Base-by-base conservation (phyloP, 2,797 vertebrate species). In the Crocidura indochinensis region DNA sequence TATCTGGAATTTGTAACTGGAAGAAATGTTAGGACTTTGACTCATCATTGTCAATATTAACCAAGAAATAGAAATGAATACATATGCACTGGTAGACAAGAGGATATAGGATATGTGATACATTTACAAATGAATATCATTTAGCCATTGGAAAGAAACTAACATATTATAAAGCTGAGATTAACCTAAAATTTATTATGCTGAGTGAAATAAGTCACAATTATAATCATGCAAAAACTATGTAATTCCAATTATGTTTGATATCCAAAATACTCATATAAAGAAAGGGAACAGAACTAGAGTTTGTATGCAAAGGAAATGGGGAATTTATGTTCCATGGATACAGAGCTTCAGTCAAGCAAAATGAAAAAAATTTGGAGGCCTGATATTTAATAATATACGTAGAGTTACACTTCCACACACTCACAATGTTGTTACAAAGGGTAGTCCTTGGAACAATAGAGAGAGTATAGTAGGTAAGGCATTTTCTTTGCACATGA, bases 301-400 rank as follows among this genome's bases (percentile, higher is more conserved):
- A 53, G 44, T 65, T 26, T 38, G n/a, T 26, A n/a, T 1, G 44
- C 24, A 17, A 17, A 24, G 26, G 44, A 71, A 78, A 49, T 44
- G 44, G 17, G 72, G 77, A 78, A 44, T 51, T 84, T 17, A 38
- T 84, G 10, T 71, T 62, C 51, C 62, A 2, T 38, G 11, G n/a
- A 19, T 65, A 79, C 51, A 60, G 17, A 79, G 60, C 73, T 73
- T 78, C 53, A 78, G 46, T 91, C 24, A 65, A 44, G 60, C 26
- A 73, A 29, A 26, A 73, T 79, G 56, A 53, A 67, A 17, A 67
- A 27, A 9, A 56, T 73, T 26, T 65, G 56, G 38, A 27, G 60
- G 64, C 56, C 60, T n/a, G 47, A 67, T 73, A 38, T 73, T n/a
- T 68, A 84, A 26, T 22, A 38, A 64, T 83, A n/a, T 15, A 53